Evolutionary conservation across 2,888 invertebrate species (phyloP), one percentile per base, ranked within the genome.

Genomic region (Aquatica leii): DNA sequence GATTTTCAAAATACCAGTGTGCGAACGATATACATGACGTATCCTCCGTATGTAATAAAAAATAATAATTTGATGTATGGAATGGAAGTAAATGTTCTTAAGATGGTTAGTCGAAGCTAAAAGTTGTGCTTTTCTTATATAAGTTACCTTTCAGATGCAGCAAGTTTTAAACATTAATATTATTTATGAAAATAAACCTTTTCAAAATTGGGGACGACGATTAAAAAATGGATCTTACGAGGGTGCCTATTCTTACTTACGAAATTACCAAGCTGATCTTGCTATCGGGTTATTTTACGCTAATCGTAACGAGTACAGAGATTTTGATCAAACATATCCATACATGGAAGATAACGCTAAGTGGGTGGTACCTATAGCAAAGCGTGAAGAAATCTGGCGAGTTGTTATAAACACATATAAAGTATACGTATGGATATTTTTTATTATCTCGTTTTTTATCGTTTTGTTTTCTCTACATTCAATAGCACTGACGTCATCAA

Each of bases 321-420:
- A 62, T 35, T 65, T 65, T 34, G 65, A 65, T 17, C 11, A 53
- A 14, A 43, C 58, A 2, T 57, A 48, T 11, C 54, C 61, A 21
- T 59, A 65, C 34, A 51, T 65, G 40, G 65, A 65, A 31, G 65
- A 65, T 41, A 3, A 43, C 3, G 8, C 37, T 8, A 58, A 49
- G 4, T 59, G 61, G 65, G 20, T 59, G 1, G 65, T 55, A 5
- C 62, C 61, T 17, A 12, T 59, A 3, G 34, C 65, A n/a, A 55
- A 55, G 14, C 6, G 34, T 1, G 4, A 51, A 24, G 8, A 58
- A 2, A 48, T 17, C 4, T 65, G 62, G 65, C 21, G 46, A 2
- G 46, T 14, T 8, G 35, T 62, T 18, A 37, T 62, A 2, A 48
- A 51, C 1, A 63, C 54, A 9, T 63, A 59, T 9, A 4, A 35